Evolutionary conservation across 2,888 invertebrate species (phyloP).

Genomic region (Chrysodeixis includens): DNA sequence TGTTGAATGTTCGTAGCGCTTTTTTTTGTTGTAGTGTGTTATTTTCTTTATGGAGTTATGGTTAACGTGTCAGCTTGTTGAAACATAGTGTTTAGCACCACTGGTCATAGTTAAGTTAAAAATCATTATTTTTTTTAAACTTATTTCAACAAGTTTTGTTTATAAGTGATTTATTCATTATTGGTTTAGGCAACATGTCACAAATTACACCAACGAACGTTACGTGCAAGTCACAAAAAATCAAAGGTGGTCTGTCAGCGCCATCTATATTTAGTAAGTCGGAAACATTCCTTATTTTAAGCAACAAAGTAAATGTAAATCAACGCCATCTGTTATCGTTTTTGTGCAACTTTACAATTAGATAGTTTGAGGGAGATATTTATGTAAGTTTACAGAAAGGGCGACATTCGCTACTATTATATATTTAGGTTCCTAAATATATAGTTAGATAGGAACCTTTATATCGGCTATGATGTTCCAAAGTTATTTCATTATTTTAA

Average conservation of each 20-base stretch:
- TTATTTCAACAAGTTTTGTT: background rate
- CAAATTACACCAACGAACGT: conserved; percentile 9
- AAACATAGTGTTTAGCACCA: conserved; percentile 7
- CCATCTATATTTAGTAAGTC: conserved; percentile 42
- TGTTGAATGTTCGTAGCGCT: background rate
- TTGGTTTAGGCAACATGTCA: conserved; percentile 3
- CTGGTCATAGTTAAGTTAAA: conserved; percentile 22
- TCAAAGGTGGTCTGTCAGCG: conserved; percentile 20
- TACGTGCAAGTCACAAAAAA: conserved; percentile 3
- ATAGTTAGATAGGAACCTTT: conserved; percentile 74
- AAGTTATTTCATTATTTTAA: conserved; percentile 66
- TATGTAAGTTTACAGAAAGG: conserved; percentile 19
- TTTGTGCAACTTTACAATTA: conserved; percentile 27
- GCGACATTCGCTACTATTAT: conserved; percentile 65
- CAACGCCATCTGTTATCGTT: conserved; percentile 53
- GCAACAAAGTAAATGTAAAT: conserved; percentile 25
- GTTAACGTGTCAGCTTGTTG: background rate
- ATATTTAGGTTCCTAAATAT: conserved; percentile 81
- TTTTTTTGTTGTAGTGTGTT: background rate
- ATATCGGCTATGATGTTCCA: conserved; percentile 85
- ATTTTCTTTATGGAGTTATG: background rate
- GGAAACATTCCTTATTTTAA: conserved; percentile 26
- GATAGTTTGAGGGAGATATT: conserved; percentile 19
- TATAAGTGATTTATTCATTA: background rate
- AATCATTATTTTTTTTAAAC: background rate